Conservation (phyloP, 1,140 invertebrate genomes). For the Solen grandis region DNA sequence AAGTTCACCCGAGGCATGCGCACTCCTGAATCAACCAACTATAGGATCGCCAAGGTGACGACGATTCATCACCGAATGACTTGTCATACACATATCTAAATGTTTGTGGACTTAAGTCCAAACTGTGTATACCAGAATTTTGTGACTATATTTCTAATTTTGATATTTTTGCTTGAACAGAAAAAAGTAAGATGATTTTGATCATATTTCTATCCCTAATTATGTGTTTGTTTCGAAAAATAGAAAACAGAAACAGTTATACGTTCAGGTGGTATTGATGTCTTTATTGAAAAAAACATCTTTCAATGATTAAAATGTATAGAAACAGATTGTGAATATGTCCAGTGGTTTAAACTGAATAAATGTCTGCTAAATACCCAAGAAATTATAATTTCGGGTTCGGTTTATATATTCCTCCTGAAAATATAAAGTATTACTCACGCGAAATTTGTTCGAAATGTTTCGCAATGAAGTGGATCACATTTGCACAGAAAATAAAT, state of each 20-base stretch:
- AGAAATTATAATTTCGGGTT: neutral
- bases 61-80: neutral
- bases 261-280: conserved; percentile 6
- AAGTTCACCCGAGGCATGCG: too few species aligned
- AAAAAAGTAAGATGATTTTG: neutral
- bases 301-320: neutral
- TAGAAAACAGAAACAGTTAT: neutral
- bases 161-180: neutral
- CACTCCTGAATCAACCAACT: neutral
- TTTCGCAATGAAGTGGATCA: neutral
- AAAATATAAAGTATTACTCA: conserved; percentile 10
- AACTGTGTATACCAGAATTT: neutral
- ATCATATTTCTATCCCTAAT: neutral
- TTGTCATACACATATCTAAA: neutral
- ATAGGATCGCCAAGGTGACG: conserved; percentile 12
- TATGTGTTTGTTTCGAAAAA: too few species aligned
- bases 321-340: conserved; percentile 2
- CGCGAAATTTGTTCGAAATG: neutral
- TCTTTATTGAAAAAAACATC: neutral
- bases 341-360: conserved; percentile 3
- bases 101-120: conserved; percentile 12
- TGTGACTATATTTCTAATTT: neutral
- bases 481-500: neutral
- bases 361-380: neutral
- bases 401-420: neutral